Percentiles rank a stretch among this genome's conserved stretches.
Evolutionary conservation across 2,113 vertebrate species (phyloP).

Genomic region (Greenwoodochromis staneri): DNA sequence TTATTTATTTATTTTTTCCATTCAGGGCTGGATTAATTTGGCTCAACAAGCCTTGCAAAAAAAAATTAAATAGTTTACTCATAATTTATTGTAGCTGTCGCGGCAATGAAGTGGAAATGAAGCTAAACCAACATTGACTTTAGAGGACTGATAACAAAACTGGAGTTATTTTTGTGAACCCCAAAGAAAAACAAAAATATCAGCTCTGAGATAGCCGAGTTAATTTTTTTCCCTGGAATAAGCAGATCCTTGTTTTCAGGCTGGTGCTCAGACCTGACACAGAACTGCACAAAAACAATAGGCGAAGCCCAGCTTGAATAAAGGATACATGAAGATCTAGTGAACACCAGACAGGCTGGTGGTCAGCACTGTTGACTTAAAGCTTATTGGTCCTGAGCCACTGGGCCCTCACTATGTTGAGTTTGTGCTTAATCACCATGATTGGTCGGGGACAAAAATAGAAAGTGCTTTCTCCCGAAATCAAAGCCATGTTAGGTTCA

Average conservation of each 20-base stretch:
- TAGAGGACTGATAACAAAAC: neutral
- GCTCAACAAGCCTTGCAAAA: neutral
- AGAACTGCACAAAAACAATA: neutral
- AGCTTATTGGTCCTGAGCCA: neutral
- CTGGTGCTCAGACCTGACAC: neutral
- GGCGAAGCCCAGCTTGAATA: neutral
- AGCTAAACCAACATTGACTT: neutral
- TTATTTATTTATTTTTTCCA: accelerated
- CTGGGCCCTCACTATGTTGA: neutral
- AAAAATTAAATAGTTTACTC: neutral
- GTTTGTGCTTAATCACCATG: neutral
- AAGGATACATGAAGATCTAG: neutral
- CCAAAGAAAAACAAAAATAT: neutral
- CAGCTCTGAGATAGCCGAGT: neutral
- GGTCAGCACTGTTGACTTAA: neutral
- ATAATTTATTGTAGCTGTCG: neutral
- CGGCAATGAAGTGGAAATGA: neutral
- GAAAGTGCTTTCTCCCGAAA: neutral
- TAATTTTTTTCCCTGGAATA: neutral
- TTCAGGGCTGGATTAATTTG: neutral
- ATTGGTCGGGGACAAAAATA: accelerated
- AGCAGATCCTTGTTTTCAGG: neutral
- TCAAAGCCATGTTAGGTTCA: neutral
- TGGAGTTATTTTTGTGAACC: neutral
- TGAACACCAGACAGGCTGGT: neutral